These are phyloP conservation scores for Cosmia pyralina DNA, from an alignment of 2,888 invertebrate species.

Conservation along the genomic window DNA sequence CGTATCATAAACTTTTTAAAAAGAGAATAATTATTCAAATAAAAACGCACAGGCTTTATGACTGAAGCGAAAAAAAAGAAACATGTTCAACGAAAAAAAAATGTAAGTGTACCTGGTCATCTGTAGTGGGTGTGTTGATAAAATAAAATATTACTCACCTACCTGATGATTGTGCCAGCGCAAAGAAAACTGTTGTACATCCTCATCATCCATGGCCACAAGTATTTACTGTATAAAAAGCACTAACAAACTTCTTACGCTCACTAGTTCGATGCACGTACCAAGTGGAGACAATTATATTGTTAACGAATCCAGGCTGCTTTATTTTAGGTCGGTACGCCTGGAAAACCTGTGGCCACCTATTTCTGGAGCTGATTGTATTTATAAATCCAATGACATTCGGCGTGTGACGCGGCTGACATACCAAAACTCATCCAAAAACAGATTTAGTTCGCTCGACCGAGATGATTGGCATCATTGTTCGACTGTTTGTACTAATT, in stretches of 20 bases:
- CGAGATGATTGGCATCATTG: constrained; percentile 88
- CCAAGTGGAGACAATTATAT: constrained; percentile 87
- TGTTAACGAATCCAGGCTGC: constrained; percentile 90
- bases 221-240: constrained; percentile 74
- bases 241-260: constrained; percentile 77
- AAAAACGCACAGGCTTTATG: constrained; percentile 56
- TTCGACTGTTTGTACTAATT: constrained; percentile 82
- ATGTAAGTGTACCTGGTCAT: constrained; percentile 69
- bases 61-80: constrained; percentile 59
- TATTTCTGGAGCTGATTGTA: constrained; percentile 91
- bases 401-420: constrained; percentile 88
- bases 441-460: constrained; percentile 87
- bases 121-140: constrained; percentile 76
- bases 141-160: constrained; percentile 87
- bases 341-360: constrained; percentile 91
- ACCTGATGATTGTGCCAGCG: constrained; percentile 96
- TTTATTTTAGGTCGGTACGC: constrained; percentile 90
- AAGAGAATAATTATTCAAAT: constrained; percentile 51
- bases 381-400: constrained; percentile 91
- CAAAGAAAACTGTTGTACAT: constrained; percentile 94
- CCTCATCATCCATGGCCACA: constrained; percentile 89
- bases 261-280: constrained; percentile 80
- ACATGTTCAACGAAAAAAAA: constrained; percentile 52
- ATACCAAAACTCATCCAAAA: constrained; percentile 90
- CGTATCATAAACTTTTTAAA: constrained; percentile 16